Percentiles rank a stretch among this genome's conserved stretches.
These are phyloP conservation scores for Masticophis lateralis DNA, from an alignment of 2,797 vertebrate genomes.

Conservation along the genomic window DNA sequence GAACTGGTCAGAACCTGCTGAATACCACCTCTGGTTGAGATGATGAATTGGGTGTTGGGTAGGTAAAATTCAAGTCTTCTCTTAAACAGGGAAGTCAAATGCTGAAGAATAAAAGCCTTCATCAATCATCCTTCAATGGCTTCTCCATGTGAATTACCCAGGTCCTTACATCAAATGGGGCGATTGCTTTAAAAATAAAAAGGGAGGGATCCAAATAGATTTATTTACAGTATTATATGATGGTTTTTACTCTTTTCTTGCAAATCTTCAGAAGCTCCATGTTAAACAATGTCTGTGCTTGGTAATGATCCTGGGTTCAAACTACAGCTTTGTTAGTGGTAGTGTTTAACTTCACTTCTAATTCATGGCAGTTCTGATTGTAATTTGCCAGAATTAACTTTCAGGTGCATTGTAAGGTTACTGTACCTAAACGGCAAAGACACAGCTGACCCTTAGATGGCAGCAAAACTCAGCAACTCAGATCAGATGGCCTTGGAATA, in stretches of 20 bases:
- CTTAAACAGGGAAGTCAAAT: not conserved
- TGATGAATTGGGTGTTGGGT: not conserved
- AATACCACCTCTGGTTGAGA: no score
- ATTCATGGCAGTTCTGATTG: not conserved
- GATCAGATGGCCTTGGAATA: no score
- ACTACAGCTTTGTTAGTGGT: not conserved
- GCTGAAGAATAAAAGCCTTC: not conserved
- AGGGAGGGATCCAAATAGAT: not conserved
- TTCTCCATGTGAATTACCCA: not conserved
- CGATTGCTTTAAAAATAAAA: not conserved
- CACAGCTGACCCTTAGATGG: not conserved
- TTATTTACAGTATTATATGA: not conserved
- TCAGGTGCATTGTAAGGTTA: not conserved
- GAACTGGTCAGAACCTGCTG: no score
- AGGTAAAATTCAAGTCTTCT: not conserved
- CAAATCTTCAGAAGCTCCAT: not conserved
- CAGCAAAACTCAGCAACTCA: not conserved
- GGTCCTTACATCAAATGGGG: not conserved
- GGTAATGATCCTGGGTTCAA: not conserved
- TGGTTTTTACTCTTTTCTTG: not conserved
- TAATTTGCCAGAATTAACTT: not conserved
- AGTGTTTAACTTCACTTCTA: not conserved
- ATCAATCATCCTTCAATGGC: not conserved
- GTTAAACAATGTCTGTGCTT: not conserved
- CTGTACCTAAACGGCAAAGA: not conserved